These are phyloP conservation scores for Sinonovacula constricta DNA, from an alignment of 1,140 invertebrate genomes.

Conservation along the genomic window DNA sequence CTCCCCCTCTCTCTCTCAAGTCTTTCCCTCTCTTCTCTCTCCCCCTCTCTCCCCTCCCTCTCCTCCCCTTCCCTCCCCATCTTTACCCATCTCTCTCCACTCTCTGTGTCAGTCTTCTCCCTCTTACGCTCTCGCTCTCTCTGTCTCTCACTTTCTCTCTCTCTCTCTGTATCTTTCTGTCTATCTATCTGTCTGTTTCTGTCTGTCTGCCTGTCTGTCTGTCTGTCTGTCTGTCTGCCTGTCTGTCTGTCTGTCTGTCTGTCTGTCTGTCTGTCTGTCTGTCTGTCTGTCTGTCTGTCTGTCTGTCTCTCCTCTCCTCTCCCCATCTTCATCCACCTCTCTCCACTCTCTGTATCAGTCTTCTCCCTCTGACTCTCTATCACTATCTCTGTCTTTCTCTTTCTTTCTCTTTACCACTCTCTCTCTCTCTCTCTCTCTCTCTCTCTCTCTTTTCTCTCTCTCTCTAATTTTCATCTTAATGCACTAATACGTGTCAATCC, in stretches of 20 bases:
- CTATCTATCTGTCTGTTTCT: too few relatives aligned
- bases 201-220: too few relatives aligned
- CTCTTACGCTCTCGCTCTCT: constrained; percentile 5
- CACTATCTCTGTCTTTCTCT: constrained; percentile 27
- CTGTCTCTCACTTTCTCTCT: too few relatives aligned
- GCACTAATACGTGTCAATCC: too few relatives aligned
- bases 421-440: constrained; percentile 8
- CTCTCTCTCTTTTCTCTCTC: constrained; percentile 14
- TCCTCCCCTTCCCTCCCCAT: constrained; percentile 3
- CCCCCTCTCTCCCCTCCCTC: constrained; percentile 8
- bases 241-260: constrained; percentile 29
- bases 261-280: constrained; percentile 29
- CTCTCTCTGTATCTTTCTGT: too few relatives aligned
- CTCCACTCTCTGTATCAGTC: neutral
- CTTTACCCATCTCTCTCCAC: neutral
- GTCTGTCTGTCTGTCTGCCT: too few relatives aligned
- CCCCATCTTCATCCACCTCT: neutral
- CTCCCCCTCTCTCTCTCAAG: too few relatives aligned
- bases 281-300: constrained; percentile 29
- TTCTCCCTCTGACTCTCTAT: constrained; percentile 19
- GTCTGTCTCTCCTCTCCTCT: constrained; percentile 19
- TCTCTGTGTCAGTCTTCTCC: neutral
- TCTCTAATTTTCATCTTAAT: too few relatives aligned
- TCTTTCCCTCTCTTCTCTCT: too few relatives aligned
- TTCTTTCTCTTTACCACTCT: too few relatives aligned